phyloP scores from a whole-genome alignment of 2,113 vertebrate species.

The Phalacrocorax aristotelis region DNA sequence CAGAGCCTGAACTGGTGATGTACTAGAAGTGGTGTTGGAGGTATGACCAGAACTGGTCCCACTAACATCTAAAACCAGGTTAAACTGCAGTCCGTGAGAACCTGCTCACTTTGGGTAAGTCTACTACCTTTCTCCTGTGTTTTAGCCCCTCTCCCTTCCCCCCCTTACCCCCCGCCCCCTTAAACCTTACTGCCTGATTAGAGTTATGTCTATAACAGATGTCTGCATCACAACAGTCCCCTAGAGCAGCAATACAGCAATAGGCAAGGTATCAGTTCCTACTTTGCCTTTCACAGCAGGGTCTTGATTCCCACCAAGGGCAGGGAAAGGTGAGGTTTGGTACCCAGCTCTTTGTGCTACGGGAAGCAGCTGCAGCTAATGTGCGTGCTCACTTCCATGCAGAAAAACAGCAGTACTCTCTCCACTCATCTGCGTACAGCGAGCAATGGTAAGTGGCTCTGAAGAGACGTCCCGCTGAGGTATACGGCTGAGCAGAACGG shows the following conservation, averaged over 20 bases:
- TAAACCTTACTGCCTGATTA: neutral
- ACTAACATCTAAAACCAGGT: neutral
- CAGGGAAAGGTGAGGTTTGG: neutral
- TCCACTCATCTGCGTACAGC: neutral
- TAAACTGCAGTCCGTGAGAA: accelerated
- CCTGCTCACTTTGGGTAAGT: neutral
- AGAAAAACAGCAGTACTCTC: neutral
- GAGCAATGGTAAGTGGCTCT: neutral
- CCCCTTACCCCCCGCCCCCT: accelerated
- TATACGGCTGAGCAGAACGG: neutral
- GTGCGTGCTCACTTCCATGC: neutral
- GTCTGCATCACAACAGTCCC: too few relatives aligned
- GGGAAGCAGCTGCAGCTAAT: neutral
- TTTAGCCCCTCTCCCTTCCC: accelerated
- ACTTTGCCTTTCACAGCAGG: neutral
- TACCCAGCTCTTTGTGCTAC: neutral
- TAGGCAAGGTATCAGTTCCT: neutral
- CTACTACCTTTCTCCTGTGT: neutral
- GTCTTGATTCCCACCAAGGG: neutral
- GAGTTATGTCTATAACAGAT: accelerated
- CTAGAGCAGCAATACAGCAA: neutral
- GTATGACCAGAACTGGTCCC: neutral
- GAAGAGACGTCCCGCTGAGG: neutral
- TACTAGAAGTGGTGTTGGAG: neutral
- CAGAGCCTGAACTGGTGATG: neutral